Evolutionary conservation across 2,888 invertebrate genomes (phyloP), one percentile per base, ranked within the genome.

Genomic region (Nysson spinosus): DNA sequence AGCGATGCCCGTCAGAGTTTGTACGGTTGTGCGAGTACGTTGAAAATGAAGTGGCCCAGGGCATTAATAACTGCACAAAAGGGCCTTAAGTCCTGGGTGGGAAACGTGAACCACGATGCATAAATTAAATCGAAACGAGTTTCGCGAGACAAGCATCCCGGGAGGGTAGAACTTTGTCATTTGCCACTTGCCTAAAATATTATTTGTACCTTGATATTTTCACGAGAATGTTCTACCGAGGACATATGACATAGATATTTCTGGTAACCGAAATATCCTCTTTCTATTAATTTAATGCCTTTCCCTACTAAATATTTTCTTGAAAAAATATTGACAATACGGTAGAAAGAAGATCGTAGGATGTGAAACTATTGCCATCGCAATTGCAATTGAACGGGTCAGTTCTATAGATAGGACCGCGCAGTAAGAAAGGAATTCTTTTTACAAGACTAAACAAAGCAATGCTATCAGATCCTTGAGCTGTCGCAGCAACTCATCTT

Each of bases 31-130:
- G 69, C 55, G 74, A 56, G 72, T 62, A 72, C 69, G 71, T 78
- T 75, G 81, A 83, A 84, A 84, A 84, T 85, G 85, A 85, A 84
- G 84, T 84, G 83, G 82, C 82, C 78, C 79, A 73, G 75, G 82
- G 82, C 81, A 82, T 84, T 84, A 85, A 85, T 85, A 85, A 81
- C 80, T 80, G 70, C 68, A 85, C 81, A 83, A 83, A 80, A 71
- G 81, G 78, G 72, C 77, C 63, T 77, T 64, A 76, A 77, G 69
- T 69, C 65, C 74, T 54, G 67, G 68, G 67, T 69, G 77, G 76
- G 69, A 77, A 74, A 68, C 66, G 67, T 55, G 74, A 71, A 66
- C 69, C 64, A 61, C 61, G 72, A 77, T 77, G 75, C 71, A 78
- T 81, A 82, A 81, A 81, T 83, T 83, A 77, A 79, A 76, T 77